These are phyloP conservation scores for Stenotaenia linearis DNA, from an alignment of 2,888 invertebrate genomes.

Conservation along the genomic window DNA sequence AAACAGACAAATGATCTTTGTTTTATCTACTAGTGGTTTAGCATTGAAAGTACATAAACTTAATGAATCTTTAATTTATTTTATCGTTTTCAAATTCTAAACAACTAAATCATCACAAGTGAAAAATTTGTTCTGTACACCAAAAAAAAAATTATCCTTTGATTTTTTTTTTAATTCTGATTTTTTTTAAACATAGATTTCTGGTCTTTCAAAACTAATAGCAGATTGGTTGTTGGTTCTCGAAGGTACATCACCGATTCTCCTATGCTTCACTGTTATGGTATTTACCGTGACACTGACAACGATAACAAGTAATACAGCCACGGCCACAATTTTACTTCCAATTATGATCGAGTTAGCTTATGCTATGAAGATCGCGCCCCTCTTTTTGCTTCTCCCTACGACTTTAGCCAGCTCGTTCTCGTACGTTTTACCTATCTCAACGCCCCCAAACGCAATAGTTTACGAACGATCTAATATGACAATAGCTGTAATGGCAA, in stretches of 20 bases:
- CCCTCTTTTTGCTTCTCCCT: not conserved
- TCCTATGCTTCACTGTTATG: not conserved
- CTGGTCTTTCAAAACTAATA: not conserved
- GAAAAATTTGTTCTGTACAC: no score
- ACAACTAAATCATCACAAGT: no score
- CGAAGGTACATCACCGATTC: not conserved
- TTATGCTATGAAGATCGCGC: not conserved
- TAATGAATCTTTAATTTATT: no score
- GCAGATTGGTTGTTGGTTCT: not conserved
- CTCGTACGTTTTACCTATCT: not conserved
- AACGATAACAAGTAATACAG: constrained; percentile 14
- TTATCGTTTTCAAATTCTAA: no score
- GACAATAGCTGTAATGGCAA: not conserved
- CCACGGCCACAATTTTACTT: not conserved
- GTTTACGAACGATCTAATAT: not conserved
- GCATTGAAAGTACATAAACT: no score
- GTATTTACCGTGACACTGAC: not conserved
- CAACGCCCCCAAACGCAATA: constrained; percentile 26
- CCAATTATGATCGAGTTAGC: not conserved
- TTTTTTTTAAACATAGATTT: not conserved
- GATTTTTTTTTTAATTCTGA: no score
- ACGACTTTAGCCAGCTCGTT: not conserved
- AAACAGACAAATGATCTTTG: no score
- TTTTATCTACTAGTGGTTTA: no score
- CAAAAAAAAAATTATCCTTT: not conserved